Evolutionary conservation across 2,888 invertebrate genomes (phyloP), one percentile per base, ranked within the genome.

Genomic region (Dasysyrphus tricinctus): DNA sequence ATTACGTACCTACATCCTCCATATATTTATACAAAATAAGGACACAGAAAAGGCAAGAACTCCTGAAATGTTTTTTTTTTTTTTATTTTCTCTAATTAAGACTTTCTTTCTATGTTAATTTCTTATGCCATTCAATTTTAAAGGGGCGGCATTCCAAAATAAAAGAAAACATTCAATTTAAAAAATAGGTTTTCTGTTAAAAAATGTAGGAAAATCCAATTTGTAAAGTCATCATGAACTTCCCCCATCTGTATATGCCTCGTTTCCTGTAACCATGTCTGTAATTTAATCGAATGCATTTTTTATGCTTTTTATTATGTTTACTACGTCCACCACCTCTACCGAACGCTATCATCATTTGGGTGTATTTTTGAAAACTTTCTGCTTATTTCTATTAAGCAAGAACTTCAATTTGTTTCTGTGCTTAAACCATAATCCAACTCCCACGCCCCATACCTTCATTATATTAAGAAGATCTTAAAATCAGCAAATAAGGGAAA

Each of bases 211-310:
- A 29, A 74, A 63, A 42, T 61, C 44, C 80, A 84, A 80, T 84
- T 84, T 84, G 65, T 59, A 49, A 76, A 84, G 44, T 61, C 84
- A 80, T 85, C 73, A 73, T 39, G 59, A 77, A 39, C 32, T 59
- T 80, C 59, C 67, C 54, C 37, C 24, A 42, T 42, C 49, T 5
- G 39, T 61, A 42, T 47, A 42, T 47, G 37, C 14, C 47, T 42
- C 14, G 49, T 29, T 54, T 49, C 61, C 37, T 51, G 24, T 49
- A 12, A 42, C 29, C 39, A n/a, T 61, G 57, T 11, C 32, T 49
- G 49, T 69, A 57, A 74, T 85, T 85, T 77, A 49, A 59, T 24
- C 49, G 57, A 77, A 78, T 81, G 67, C 78, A 82, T 86, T 82
- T 82, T 86, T 70, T 75, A 79, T 79, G 34, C 54, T 61, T 16